Conservation (phyloP, 2,797 vertebrate species). For the Champsocephalus gunnari region DNA sequence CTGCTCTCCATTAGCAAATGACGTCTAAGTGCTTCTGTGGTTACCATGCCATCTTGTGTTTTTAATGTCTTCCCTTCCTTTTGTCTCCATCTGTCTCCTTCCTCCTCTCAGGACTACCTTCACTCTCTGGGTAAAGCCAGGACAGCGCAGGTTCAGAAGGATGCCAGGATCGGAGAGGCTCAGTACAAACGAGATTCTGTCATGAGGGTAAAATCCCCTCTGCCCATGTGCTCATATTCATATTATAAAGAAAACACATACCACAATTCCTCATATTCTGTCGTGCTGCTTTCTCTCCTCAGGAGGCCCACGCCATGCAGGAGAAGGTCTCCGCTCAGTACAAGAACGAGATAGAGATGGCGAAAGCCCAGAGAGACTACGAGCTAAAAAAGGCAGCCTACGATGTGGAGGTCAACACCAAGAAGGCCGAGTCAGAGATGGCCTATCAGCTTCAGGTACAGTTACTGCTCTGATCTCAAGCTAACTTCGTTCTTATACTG, state of each 20-base stretch:
- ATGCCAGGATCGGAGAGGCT: constrained; percentile 95
- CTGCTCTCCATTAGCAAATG: constrained; percentile 40
- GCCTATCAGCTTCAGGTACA: constrained; percentile 95
- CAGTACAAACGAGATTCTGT: constrained; percentile 94
- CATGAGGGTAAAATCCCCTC: constrained; percentile 84
- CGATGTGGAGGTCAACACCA: constrained; percentile 92
- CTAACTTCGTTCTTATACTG: too few species aligned
- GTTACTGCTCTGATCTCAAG: background rate
- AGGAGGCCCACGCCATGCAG: constrained; percentile 94
- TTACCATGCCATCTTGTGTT: constrained; percentile 13
- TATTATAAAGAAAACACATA: background rate
- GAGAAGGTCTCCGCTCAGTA: constrained; percentile 94
- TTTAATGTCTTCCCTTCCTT: constrained; percentile 10
- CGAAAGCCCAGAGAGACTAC: constrained; percentile 92
- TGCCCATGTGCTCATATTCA: background rate
- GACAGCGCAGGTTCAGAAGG: constrained; percentile 94
- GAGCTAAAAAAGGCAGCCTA: constrained; percentile 94
- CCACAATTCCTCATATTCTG: background rate
- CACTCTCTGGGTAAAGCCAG: constrained; percentile 93
- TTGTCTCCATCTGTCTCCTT: constrained; percentile 10
- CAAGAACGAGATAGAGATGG: constrained; percentile 95
- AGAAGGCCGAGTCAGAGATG: constrained; percentile 94
- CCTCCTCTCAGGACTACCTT: constrained; percentile 87
- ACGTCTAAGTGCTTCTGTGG: constrained; percentile 57
- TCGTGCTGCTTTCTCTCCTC: background rate